These are phyloP conservation scores for Asarcornis scutulata DNA, from an alignment of 2,113 vertebrate species.

Conservation along the genomic window DNA sequence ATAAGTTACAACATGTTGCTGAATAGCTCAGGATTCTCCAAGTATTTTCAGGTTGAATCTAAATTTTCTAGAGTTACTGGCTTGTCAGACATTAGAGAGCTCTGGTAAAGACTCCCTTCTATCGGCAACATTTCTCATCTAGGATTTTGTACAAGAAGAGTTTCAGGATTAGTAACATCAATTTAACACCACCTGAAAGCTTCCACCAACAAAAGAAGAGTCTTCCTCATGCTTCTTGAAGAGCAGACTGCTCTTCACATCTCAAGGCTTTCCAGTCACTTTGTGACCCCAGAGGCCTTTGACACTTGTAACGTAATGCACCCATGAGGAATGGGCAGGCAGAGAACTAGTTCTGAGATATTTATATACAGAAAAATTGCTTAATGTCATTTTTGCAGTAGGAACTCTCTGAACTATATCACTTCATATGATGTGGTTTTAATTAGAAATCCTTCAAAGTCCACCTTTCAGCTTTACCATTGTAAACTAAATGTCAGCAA, in stretches of 20 bases:
- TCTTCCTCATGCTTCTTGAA: neutral
- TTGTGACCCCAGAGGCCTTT: neutral
- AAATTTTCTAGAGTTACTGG: neutral
- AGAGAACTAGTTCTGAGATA: neutral
- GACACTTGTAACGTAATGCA: neutral
- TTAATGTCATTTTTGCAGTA: neutral
- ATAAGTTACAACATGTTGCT: neutral
- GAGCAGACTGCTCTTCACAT: fast-evolving
- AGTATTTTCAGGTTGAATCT: neutral
- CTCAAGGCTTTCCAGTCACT: neutral
- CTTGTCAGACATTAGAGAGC: neutral
- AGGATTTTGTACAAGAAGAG: neutral
- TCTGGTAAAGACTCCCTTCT: neutral
- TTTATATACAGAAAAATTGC: neutral
- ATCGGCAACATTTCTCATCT: neutral
- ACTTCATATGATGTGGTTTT: neutral
- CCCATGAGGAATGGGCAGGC: neutral
- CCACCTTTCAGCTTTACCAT: neutral
- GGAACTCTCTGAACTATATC: neutral
- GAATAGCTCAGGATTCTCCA: neutral
- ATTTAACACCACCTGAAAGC: neutral
- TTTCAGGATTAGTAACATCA: neutral
- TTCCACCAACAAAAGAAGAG: neutral
- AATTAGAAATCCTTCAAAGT: neutral
- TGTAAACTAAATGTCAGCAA: neutral